A percentile compares a stretch with the other conserved stretches of the same genome.
Evolutionary conservation across 2,797 vertebrate species (phyloP).

Genomic region (Myiothlypis chrysogaster): DNA sequence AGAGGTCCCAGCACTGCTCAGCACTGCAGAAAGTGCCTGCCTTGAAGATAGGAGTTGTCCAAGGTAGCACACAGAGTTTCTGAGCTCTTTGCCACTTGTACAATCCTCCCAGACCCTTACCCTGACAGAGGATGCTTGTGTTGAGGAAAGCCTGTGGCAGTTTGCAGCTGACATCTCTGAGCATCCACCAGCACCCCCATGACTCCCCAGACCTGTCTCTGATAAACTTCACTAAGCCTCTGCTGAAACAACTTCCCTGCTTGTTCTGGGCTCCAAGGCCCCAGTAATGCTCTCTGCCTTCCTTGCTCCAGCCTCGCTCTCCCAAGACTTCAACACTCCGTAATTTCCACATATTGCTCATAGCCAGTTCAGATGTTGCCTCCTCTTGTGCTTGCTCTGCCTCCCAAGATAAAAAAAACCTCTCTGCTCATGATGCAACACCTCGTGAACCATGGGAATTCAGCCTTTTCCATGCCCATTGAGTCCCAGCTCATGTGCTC

Average conservation of each 20-base stretch:
- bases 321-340: background rate
- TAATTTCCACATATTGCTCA: fast-evolving
- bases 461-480: background rate
- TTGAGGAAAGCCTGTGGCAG: background rate
- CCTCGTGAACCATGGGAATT: fast-evolving
- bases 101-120: background rate
- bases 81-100: fast-evolving
- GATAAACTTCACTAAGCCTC: background rate
- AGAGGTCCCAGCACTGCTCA: fast-evolving
- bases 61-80: fast-evolving
- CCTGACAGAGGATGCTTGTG: fast-evolving
- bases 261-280: background rate
- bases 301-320: fast-evolving
- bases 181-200: fast-evolving
- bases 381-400: background rate
- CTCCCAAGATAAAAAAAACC: fast-evolving
- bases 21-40: background rate
- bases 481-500: background rate
- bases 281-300: fast-evolving
- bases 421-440: background rate
- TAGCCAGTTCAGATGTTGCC: background rate
- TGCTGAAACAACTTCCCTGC: background rate
- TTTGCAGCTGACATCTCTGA: background rate
- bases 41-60: fast-evolving
- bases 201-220: fast-evolving